Percentiles rank a stretch among this genome's conserved stretches.
These are phyloP conservation scores for Corythornis vintsioides DNA, from an alignment of 2,113 vertebrate species.

Conservation along the genomic window DNA sequence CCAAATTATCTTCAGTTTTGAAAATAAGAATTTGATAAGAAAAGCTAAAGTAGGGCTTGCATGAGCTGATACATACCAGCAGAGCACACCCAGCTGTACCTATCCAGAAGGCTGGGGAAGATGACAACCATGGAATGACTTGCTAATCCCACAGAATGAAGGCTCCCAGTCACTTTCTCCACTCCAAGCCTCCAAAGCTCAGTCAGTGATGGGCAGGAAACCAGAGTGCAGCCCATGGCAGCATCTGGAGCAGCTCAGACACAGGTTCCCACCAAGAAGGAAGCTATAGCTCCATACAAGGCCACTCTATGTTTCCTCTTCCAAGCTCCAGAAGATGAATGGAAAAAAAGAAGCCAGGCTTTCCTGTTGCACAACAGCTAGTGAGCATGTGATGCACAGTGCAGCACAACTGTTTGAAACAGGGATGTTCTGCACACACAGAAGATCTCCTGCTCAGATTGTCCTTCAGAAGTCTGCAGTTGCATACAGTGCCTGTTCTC, in stretches of 20 bases:
- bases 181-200: neutral
- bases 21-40: neutral
- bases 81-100: neutral
- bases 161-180: neutral
- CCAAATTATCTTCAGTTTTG: neutral
- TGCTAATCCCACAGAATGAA: neutral
- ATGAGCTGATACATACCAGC: neutral
- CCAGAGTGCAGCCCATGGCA: neutral
- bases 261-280: neutral
- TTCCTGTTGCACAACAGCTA: slow-evolving; percentile 25
- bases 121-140: neutral
- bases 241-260: neutral
- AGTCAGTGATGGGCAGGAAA: slow-evolving; percentile 15
- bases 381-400: neutral
- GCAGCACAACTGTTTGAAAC: neutral
- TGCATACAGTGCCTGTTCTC: neutral
- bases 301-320: neutral
- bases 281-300: slow-evolving; percentile 32
- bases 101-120: neutral
- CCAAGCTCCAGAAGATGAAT: neutral
- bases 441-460: neutral
- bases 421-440: neutral
- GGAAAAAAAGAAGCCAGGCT: neutral
- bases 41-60: neutral
- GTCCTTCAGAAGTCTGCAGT: neutral